Conservation (phyloP, 2,797 vertebrate species). For the Megaceryle alcyon region DNA sequence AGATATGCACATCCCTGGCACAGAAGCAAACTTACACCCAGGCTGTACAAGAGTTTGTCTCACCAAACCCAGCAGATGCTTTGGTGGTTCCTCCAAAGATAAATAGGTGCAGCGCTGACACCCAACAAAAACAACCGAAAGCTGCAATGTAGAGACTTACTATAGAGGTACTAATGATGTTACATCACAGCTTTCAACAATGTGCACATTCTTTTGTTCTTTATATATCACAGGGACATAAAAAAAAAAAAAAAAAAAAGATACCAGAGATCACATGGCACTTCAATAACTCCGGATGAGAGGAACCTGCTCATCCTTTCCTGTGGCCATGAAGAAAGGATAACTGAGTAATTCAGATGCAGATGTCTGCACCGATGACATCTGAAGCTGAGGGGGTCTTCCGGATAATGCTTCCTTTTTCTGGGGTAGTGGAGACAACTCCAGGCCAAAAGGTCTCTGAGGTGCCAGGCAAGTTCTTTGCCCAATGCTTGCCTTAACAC, state of each 20-base stretch:
- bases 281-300: not conserved
- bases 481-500: not conserved
- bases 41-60: not conserved
- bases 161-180: not conserved
- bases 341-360: not conserved
- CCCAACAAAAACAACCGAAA: not conserved
- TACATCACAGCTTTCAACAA: not conserved
- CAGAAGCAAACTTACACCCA: not conserved
- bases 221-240: not conserved
- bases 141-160: not conserved
- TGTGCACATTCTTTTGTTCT: not conserved
- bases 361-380: not conserved
- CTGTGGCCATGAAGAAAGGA: not conserved
- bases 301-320: not conserved
- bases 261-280: not conserved
- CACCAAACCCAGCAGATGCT: not conserved
- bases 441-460: not conserved
- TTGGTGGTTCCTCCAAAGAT: not conserved
- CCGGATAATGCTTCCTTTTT: not conserved
- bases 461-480: not conserved
- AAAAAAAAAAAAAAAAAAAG: not conserved
- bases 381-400: not conserved
- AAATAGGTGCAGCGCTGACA: not conserved
- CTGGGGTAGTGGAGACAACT: not conserved
- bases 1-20: rapidly evolving